Percentiles rank a stretch among this genome's conserved stretches.
These are phyloP conservation scores for Sphaerophoria taeniata DNA, from an alignment of 2,888 invertebrate species.

Conservation along the genomic window DNA sequence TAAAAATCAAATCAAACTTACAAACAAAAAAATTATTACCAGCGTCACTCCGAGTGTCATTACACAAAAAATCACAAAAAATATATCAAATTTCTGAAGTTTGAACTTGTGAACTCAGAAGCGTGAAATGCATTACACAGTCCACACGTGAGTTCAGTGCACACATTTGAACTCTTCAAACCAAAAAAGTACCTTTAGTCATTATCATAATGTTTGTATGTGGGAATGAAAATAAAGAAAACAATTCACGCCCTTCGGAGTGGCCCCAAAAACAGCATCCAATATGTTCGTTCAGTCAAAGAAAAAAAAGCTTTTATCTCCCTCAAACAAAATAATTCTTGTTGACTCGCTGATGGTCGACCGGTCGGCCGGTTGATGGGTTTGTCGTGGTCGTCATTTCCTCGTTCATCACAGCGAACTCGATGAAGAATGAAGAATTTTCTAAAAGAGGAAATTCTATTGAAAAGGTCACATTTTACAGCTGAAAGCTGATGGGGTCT, in stretches of 20 bases:
- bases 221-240: constrained; percentile 47
- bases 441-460: constrained; percentile 62
- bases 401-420: constrained; percentile 14
- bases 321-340: background rate
- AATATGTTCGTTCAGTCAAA: background rate
- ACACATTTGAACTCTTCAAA: constrained; percentile 54
- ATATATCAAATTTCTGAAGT: constrained; percentile 40
- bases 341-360: background rate
- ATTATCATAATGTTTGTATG: constrained; percentile 16
- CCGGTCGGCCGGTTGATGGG: background rate
- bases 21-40: constrained; percentile 14
- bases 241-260: constrained; percentile 43
- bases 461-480: constrained; percentile 58
- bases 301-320: constrained; percentile 7
- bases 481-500: background rate
- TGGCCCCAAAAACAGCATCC: constrained; percentile 1
- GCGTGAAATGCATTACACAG: constrained; percentile 39
- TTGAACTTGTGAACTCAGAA: constrained; percentile 40
- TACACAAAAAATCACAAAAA: constrained; percentile 14
- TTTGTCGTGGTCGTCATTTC: constrained; percentile 1
- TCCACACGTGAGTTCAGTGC: constrained; percentile 47
- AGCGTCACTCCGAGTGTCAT: background rate
- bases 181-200: constrained; percentile 49
- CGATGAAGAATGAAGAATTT: constrained; percentile 44
- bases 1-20: constrained; percentile 3